Evolutionary conservation across 2,888 invertebrate species (phyloP).

Genomic region (Lithophane leautieri): DNA sequence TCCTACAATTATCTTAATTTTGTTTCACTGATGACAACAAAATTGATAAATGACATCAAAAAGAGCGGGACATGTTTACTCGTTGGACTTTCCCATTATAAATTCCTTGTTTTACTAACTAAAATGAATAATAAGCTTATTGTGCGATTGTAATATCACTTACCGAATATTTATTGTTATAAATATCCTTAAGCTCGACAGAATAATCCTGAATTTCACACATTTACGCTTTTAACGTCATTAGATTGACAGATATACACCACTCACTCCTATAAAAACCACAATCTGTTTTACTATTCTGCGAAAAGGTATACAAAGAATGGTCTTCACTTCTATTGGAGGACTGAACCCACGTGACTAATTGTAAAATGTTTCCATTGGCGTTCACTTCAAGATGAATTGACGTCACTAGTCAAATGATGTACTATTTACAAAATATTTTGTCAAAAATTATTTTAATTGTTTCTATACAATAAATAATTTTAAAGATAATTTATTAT

Average conservation of each 20-base stretch:
- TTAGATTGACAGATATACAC: constrained; percentile 89
- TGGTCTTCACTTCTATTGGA: constrained; percentile 88
- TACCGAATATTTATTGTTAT: constrained; percentile 92
- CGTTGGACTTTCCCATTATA: constrained; percentile 86
- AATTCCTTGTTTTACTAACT: constrained; percentile 79
- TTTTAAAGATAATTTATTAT: constrained; percentile 9
- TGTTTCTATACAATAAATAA: neutral
- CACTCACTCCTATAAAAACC: constrained; percentile 89
- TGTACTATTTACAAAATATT: constrained; percentile 60
- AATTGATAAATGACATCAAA: constrained; percentile 83
- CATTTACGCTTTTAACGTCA: constrained; percentile 90
- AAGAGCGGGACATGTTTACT: constrained; percentile 88
- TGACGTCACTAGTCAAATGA: constrained; percentile 78
- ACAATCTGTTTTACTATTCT: constrained; percentile 89
- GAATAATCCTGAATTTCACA: constrained; percentile 93
- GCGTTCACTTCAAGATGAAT: constrained; percentile 69
- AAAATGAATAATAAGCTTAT: constrained; percentile 60
- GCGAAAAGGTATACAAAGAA: constrained; percentile 91
- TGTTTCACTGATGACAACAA: constrained; percentile 39
- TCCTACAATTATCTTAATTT: constrained; percentile 8
- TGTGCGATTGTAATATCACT: constrained; percentile 80
- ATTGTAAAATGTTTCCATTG: constrained; percentile 81
- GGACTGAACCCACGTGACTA: constrained; percentile 88
- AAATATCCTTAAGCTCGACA: constrained; percentile 92
- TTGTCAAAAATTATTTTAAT: neutral